phyloP scores from a whole-genome alignment of 2,888 invertebrate genomes.

The Drosophila infuscata region DNA sequence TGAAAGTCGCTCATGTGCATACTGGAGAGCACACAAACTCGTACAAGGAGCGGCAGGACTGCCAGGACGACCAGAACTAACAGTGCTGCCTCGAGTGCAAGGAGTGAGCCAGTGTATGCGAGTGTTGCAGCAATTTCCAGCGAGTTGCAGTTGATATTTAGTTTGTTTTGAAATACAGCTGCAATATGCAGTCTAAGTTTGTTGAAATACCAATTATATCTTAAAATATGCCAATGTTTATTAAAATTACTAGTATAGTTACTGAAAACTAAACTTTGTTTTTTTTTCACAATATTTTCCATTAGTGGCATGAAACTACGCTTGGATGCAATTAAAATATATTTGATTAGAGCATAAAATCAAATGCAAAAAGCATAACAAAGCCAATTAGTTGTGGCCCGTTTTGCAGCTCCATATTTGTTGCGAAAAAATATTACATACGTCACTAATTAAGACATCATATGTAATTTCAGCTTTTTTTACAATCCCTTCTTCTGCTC shows the following conservation, averaged over 20 bases:
- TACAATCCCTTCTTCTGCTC: slow-evolving; percentile 17
- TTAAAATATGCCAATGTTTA: background rate
- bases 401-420: background rate
- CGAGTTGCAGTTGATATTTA: background rate
- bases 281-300: background rate
- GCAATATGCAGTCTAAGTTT: background rate
- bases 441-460: slow-evolving; percentile 80
- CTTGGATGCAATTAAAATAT: slow-evolving; percentile 26
- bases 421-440: slow-evolving; percentile 30
- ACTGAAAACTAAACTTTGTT: background rate
- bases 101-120: background rate
- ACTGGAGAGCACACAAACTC: slow-evolving; percentile 27
- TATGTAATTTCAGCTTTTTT: slow-evolving; percentile 80
- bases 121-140: slow-evolving; percentile 8
- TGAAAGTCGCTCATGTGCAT: slow-evolving; percentile 61
- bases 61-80: slow-evolving; percentile 9
- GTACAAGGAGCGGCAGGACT: slow-evolving; percentile 8
- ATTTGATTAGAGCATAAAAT: slow-evolving; percentile 48
- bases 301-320: background rate
- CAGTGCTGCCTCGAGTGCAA: background rate
- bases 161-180: background rate
- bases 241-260: background rate
- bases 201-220: background rate
- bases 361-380: slow-evolving; percentile 21
- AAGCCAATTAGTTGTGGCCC: slow-evolving; percentile 58